Percentiles rank a stretch among this genome's conserved stretches.
Conservation (phyloP, 2,797 vertebrate species). For the Lophotriccus pileatus region DNA sequence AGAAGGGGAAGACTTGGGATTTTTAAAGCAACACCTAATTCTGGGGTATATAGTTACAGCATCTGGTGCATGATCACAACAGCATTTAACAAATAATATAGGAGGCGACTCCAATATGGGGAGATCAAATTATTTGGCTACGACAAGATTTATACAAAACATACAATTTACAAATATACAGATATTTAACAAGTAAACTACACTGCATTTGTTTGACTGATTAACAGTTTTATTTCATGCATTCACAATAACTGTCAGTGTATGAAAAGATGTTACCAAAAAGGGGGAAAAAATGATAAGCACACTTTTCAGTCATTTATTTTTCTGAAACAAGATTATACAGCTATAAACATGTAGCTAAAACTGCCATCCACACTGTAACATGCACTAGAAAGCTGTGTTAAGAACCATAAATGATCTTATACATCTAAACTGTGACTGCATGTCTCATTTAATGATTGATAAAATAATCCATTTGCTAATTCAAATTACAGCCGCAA, state of each 20-base stretch:
- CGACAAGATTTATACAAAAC: slow-evolving; percentile 81
- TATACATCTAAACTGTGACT: neutral
- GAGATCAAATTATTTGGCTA: slow-evolving; percentile 82
- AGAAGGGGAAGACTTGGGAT: slow-evolving; percentile 17
- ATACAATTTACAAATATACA: slow-evolving; percentile 84
- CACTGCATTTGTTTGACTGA: slow-evolving; percentile 82
- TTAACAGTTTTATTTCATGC: slow-evolving; percentile 86
- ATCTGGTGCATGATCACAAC: slow-evolving; percentile 71
- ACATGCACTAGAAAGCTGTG: slow-evolving; percentile 39
- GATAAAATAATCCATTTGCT: neutral
- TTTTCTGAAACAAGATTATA: slow-evolving; percentile 77
- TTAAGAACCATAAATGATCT: neutral
- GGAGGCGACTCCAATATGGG: slow-evolving; percentile 77
- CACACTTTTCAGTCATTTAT: slow-evolving; percentile 79
- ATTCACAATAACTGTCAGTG: slow-evolving; percentile 84
- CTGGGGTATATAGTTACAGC: slow-evolving; percentile 73
- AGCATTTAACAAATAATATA: slow-evolving; percentile 74
- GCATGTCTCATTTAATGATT: neutral
- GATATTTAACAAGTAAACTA: slow-evolving; percentile 81
- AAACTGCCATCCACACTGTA: slow-evolving; percentile 40
- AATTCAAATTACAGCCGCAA: neutral
- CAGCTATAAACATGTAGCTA: slow-evolving; percentile 69
- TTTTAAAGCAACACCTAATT: slow-evolving; percentile 74
- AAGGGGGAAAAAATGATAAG: slow-evolving; percentile 72
- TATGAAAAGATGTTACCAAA: slow-evolving; percentile 82